Evolutionary conservation across 2,888 invertebrate genomes (phyloP), one percentile per base, ranked within the genome.

Genomic region (Cecidostiba fungosa): DNA sequence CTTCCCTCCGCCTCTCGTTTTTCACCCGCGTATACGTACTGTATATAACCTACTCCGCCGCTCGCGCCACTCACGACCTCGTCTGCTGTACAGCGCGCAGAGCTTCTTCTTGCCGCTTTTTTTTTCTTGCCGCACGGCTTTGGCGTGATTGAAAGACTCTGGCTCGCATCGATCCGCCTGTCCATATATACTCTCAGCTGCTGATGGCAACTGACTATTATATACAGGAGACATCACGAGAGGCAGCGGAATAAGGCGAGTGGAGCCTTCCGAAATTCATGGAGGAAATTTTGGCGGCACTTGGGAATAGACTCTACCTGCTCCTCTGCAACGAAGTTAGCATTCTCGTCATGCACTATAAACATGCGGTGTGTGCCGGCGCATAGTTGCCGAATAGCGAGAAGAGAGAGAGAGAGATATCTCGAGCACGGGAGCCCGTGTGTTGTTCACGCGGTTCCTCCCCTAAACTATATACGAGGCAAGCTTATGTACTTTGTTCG

Each of bases 241-340:
- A 50, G 5, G 5, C 16, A 19, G 50, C 16, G 50, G 50, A 59
- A 70, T 70, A 23, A 39, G 72, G 19, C 23, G n/a, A 47, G 6
- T 29, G 39, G 29, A 29, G 32, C 50, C 82, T 82, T 82, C 77
- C 76, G 36, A 70, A 83, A 83, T 83, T 70, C 72, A 32, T 23
- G 23, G n/a, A 73, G 79, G 73, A 84, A 84, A 79, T 84, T 84
- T 76, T 66, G n/a, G 8, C 74, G 79, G 69, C 78, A 73, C 78
- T 73, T 54, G 73, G 70, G 74, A 79, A 69, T 84, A 84, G 66
- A 72, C 69, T 70, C 47, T 29, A 66, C 66, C 23, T 14, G 66
- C 66, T 26, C 62, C 39, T n/a, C n/a, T n/a, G 72, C 19, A 66
- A 66, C n/a, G 23, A 12, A 50, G 26, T 26, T 19, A 29, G 59